Evolutionary conservation across 1,140 invertebrate species (phyloP), one percentile per base, ranked within the genome.

Genomic region (Drosophila punjabiensis): DNA sequence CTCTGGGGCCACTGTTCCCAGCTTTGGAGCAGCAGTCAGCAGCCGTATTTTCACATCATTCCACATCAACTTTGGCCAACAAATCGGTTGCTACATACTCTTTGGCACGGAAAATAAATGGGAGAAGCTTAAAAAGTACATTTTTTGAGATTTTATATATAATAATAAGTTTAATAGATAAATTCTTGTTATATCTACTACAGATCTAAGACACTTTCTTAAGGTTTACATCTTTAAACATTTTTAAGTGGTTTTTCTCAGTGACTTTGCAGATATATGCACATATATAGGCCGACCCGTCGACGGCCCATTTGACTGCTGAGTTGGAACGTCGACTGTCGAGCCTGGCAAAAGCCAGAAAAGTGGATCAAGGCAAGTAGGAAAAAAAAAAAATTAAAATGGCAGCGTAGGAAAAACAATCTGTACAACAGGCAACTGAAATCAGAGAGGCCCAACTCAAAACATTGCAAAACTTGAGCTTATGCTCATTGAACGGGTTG

Each of bases 311-410:
- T 85, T 85, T 86, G 74, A 76, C 74, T 75, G 82, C 79, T 86
- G 74, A 82, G 79, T 82, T 79, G 82, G 82, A 86, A 85, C 68
- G 58, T 43, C 41, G 69, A 60, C 65, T 79, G 78, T 55, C 62
- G 67, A 58, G 80, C 48, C 79, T 66, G 67, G 70, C 65, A 62
- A 53, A 79, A 76, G 66, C 58, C 66, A 61, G 71, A 70, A 87
- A 90, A 90, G 79, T 90, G 83, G 86, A 90, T 90, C 86, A 90
- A 90, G 86, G 86, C 87, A 39, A 84, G 81, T 35, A 70, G 13
- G 24, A 24, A 24, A 24, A 24, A 24, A 24, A 68, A 61, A 28
- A 65, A 66, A 35, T 16, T 18, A n/a, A 63, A 59, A 59, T 71
- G 66, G 52, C 60, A 79, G 43, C 58, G 55, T 53, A 61, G 62